Evolutionary conservation across 2,797 vertebrate genomes (phyloP), one percentile per base, ranked within the genome.

Genomic region (Lagorchestes hirsutus): DNA sequence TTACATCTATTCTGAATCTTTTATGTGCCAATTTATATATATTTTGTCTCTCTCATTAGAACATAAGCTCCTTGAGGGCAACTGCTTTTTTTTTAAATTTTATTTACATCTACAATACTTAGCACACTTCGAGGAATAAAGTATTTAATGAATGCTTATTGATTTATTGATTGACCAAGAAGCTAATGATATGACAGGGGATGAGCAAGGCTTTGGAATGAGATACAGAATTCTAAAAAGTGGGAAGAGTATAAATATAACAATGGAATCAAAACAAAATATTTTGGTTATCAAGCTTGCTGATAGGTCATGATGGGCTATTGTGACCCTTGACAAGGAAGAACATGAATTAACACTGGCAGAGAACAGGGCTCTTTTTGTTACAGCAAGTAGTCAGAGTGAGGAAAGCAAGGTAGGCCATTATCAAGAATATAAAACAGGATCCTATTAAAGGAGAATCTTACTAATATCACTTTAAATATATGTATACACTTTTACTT

Each of bases 321-420:
- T 82, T 46, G 40, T 46, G 40, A 40, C 8, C 74, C 40, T 46
- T 46, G 74, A 82, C 4, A 40, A 74, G 67, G n/a, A 74, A 74
- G n/a, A 74, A 40, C 6, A 22, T 82, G 67, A 46, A 24, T 82
- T 82, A 82, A 24, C 9, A 46, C 90, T 87, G 40, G 87, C 91
- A 96, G 91, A 95, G 74, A 24, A 29, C 29, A 94, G 95, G 91
- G 93, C 40, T 92, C 94, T 46, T 82, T 94, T 94, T 54, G 62
- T 24, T 57, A 93, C 92, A 93, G 93, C 59, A 27, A 82, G n/a
- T 46, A 46, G 14, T 82, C 74, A 46, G 40, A 82, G 40, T 82
- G 12, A 74, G 5, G 16, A 24, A 22, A 9, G 40, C 9, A 46
- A 27, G 74, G 74, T 82, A 46, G 40, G 74, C 22, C 11, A 22